Base-by-base conservation (phyloP, 2,888 invertebrate genomes). In the Criorhina ranunculi region DNA sequence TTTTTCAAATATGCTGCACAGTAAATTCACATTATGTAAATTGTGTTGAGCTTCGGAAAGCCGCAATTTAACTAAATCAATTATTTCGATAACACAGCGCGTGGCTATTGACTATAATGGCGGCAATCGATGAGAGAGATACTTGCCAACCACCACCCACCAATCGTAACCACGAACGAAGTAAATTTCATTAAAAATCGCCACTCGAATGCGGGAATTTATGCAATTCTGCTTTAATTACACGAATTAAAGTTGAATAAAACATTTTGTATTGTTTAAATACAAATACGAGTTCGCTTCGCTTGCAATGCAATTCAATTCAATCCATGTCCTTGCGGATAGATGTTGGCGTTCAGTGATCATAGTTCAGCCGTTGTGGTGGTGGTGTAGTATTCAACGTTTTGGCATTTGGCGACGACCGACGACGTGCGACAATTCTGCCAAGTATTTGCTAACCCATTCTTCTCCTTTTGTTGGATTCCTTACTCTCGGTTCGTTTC, bases 41-140 rank as follows among this genome's bases (percentile, higher is more conserved):
- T 85, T 80, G 73, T 75, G 80, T 66, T 75, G 69, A 70, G 79
- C 69, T 49, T 70, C 57, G 49, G 46, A 79, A 80, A 79, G 85
- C 85, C 85, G 66, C 85, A 85, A 85, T 83, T 83, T 78, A 83
- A 83, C 78, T 83, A 73, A 83, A 83, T 83, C 83, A 83, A 83
- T 85, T 85, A 85, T 85, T 79, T 75, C 69, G 85, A 85, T 85
- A 85, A 70, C 75, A 64, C 24, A 67, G 79, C 66, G 35, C 51
- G 60, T 53, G 83, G 59, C 60, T 59, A 60, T 72, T 35, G 60
- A 35, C 76, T 51, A 15, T 17, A 7, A 35, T 51, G n/a, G 37
- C 24, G 46, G 29, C 33, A 5, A 46, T 31, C 37, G 66, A 40
- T 49, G 55, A 12, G 53, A 44, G 53, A 33, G 15, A 33, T 19